Evolutionary conservation across 1,140 invertebrate species (phyloP).

Genomic region (Drosophila ananassae): DNA sequence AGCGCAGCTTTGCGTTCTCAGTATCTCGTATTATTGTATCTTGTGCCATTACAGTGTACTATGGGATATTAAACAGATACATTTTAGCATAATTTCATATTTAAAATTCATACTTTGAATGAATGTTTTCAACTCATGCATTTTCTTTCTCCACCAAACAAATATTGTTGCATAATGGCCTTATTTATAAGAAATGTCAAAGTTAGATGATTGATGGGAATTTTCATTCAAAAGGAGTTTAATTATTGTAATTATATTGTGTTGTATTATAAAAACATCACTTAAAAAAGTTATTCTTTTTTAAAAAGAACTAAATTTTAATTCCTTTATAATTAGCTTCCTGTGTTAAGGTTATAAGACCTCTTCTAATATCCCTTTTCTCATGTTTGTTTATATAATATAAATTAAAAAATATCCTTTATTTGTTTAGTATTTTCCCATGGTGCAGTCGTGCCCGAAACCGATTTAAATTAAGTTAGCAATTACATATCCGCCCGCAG

Average conservation of each 20-base stretch:
- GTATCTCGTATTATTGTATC: slow-evolving; percentile 41
- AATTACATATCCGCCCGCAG: slow-evolving; percentile 34
- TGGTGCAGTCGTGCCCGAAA: slow-evolving; percentile 20
- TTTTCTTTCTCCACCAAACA: neutral
- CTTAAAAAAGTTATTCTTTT: no score
- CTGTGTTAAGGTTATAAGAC: no score
- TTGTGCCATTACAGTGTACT: slow-evolving; percentile 3
- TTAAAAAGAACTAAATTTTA: no score
- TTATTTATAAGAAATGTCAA: neutral
- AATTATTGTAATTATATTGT: no score
- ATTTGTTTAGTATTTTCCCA: no score
- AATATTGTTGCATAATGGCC: no score
- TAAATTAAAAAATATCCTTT: no score
- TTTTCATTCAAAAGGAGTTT: neutral
- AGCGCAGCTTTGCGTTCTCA: slow-evolving; percentile 13
- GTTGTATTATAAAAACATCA: no score
- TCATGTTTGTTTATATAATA: no score
- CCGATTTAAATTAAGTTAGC: slow-evolving; percentile 43
- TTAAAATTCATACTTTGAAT: neutral
- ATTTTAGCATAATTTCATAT: neutral
- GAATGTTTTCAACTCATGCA: neutral
- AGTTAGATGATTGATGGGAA: neutral
- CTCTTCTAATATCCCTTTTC: no score
- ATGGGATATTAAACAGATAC: neutral
- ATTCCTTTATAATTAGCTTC: no score